Evolutionary conservation across 2,113 vertebrate species (phyloP), one percentile per base, ranked within the genome.

Genomic region (Vulpes lagopus): DNA sequence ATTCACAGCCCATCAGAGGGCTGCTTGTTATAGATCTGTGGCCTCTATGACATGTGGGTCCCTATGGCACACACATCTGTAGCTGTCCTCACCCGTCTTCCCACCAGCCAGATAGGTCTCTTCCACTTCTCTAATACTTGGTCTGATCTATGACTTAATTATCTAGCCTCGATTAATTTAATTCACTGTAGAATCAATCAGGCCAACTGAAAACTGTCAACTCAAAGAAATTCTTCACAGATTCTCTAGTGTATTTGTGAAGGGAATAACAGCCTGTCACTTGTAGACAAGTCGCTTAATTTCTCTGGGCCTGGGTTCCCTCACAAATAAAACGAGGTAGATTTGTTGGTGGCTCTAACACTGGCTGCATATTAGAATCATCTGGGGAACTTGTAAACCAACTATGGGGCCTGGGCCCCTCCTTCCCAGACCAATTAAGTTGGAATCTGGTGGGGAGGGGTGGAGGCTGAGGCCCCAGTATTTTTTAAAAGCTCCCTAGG

Each of bases 351-450:
- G 94, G 64, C 69, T 76, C 80, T 25, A 91, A 55, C 57, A 8
- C 62, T 53, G 67, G 51, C 65, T 94, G 85, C 93, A 71, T 87
- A 64, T 91, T 94, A 93, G 91, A 95, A 94, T 92, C 92, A 85
- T 74, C 89, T 89, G 85, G 89, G 96, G 89, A 94, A 53, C 91
- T 96, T 85, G 53, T 97, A 95, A 97, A 93, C 55, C 38, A 53
- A 43, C 55, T 65, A 1, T 3, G 14, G n/a, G 86, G 91, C 92
- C 79, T 43, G 23, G 38, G 35, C 65, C 91, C 69, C 82, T 86
- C 90, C 89, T 92, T 91, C 86, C 79, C 89, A 96, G 95, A 93
- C 94, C 91, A 98, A 96, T 97, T 97, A 98, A 95, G 30, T 96
- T 62, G 57, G 79, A 84, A 89, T 51, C 71, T 23, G n/a, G 25